These are phyloP conservation scores for Sebastolobus altivelis DNA, from an alignment of 2,797 vertebrate species.

Conservation along the genomic window DNA sequence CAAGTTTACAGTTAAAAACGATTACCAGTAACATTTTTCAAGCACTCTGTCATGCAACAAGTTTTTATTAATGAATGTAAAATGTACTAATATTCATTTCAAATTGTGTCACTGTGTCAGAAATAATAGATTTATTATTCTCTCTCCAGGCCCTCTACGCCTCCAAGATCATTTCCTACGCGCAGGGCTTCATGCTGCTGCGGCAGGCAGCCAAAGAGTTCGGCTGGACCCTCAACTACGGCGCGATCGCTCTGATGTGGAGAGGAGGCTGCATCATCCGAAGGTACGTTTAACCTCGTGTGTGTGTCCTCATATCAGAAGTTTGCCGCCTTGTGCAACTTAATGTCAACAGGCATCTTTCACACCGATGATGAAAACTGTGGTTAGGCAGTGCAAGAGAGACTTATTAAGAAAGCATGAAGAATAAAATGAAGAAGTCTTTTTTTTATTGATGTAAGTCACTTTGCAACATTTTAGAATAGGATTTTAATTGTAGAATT, in stretches of 20 bases:
- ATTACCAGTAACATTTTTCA: neutral
- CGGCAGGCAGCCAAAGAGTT: conserved; percentile 94
- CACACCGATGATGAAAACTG: conserved; percentile 60
- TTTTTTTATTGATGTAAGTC: neutral
- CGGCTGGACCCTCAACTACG: conserved; percentile 95
- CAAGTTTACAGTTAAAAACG: neutral
- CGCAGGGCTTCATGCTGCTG: conserved; percentile 98
- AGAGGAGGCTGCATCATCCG: conserved; percentile 98
- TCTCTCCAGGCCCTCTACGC: conserved; percentile 92
- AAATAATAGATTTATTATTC: neutral
- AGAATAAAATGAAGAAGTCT: neutral
- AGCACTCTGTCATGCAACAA: neutral
- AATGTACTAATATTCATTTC: neutral
- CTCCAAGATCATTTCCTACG: conserved; percentile 98
- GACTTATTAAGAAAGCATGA: conserved; percentile 13
- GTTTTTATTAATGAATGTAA: neutral
- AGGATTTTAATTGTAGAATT: neutral
- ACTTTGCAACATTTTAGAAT: neutral
- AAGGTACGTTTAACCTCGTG: conserved; percentile 82
- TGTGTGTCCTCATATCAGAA: conserved; percentile 3
- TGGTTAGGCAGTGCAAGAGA: neutral
- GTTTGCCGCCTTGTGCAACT: conserved; percentile 51
- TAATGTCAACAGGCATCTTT: conserved; percentile 41
- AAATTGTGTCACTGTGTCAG: neutral
- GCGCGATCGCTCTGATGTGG: conserved; percentile 99